Evolutionary conservation across 2,888 invertebrate genomes (phyloP).

Genomic region (Xylocampa areola): DNA sequence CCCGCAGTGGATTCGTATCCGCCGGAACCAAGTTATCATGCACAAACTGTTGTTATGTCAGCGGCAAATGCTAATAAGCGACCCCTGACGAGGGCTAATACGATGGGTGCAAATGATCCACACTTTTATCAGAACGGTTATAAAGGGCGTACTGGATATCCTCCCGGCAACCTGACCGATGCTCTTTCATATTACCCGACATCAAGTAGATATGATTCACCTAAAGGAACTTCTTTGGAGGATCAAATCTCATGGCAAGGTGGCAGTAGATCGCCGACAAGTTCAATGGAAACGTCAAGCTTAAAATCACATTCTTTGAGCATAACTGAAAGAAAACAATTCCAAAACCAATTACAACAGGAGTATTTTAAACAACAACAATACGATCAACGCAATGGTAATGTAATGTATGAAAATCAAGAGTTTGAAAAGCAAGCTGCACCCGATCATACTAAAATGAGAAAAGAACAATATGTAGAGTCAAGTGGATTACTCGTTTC

Average conservation of each 20-base stretch:
- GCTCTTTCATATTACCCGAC: conserved; percentile 95
- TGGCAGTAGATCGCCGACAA: conserved; percentile 90
- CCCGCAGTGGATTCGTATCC: conserved; percentile 84
- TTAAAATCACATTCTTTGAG: conserved; percentile 90
- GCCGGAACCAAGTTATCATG: conserved; percentile 89
- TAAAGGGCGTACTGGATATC: conserved; percentile 92
- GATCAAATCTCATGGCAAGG: conserved; percentile 91
- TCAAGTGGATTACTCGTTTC: conserved; percentile 91
- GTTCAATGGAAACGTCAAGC: conserved; percentile 90
- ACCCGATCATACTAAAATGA: conserved; percentile 72
- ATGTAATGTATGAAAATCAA: conserved; percentile 79
- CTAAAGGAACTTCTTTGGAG: conserved; percentile 89
- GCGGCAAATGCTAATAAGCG: conserved; percentile 80
- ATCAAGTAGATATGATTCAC: conserved; percentile 90
- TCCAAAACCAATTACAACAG: conserved; percentile 88
- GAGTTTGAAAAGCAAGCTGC: conserved; percentile 75
- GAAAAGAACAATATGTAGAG: conserved; percentile 84
- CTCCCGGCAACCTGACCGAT: conserved; percentile 93
- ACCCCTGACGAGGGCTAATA: conserved; percentile 90
- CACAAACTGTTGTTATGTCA: conserved; percentile 88
- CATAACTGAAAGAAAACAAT: conserved; percentile 88
- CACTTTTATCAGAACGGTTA: conserved; percentile 91
- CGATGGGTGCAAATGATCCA: conserved; percentile 88
- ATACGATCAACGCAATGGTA: conserved; percentile 87
- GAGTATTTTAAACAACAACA: conserved; percentile 89